phyloP scores from a whole-genome alignment of 2,797 vertebrate species.

The Kryptolebias ocellatus region DNA sequence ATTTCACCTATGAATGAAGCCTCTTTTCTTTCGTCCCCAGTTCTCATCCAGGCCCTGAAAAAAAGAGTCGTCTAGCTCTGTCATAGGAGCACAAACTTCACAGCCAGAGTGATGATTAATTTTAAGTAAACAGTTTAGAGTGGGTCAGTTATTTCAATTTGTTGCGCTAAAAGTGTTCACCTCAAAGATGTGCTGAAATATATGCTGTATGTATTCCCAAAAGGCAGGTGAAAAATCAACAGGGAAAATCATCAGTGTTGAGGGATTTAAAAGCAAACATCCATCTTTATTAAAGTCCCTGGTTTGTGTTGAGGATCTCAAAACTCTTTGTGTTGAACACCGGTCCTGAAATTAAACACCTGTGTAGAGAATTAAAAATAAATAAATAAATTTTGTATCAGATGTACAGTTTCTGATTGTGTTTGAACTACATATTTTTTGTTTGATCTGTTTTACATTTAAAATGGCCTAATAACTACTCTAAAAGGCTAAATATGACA shows the following conservation, averaged over 20 bases:
- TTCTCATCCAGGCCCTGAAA: constrained; percentile 32
- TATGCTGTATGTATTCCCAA: constrained; percentile 44
- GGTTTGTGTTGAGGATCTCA: constrained; percentile 59
- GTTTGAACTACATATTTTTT: no score
- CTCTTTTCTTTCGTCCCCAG: constrained; percentile 32
- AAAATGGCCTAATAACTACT: background rate
- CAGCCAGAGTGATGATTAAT: constrained; percentile 69
- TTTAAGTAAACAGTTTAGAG: constrained; percentile 74
- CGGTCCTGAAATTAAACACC: constrained; percentile 71
- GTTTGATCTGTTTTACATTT: no score
- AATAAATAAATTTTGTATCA: constrained; percentile 8
- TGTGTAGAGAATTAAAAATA: constrained; percentile 45
- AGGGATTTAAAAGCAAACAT: constrained; percentile 68
- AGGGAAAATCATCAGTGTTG: constrained; percentile 68
- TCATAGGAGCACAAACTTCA: constrained; percentile 63
- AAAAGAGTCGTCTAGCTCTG: constrained; percentile 32
- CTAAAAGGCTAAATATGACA: background rate
- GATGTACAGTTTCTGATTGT: no score
- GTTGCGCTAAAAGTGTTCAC: constrained; percentile 55
- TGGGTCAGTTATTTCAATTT: constrained; percentile 49
- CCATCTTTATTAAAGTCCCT: constrained; percentile 73
- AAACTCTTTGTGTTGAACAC: constrained; percentile 55
- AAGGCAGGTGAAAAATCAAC: constrained; percentile 58
- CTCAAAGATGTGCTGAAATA: constrained; percentile 73
- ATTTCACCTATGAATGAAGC: constrained; percentile 34